These are phyloP conservation scores for Drosophila yakuba DNA, from an alignment of 1,140 invertebrate species.

Conservation along the genomic window DNA sequence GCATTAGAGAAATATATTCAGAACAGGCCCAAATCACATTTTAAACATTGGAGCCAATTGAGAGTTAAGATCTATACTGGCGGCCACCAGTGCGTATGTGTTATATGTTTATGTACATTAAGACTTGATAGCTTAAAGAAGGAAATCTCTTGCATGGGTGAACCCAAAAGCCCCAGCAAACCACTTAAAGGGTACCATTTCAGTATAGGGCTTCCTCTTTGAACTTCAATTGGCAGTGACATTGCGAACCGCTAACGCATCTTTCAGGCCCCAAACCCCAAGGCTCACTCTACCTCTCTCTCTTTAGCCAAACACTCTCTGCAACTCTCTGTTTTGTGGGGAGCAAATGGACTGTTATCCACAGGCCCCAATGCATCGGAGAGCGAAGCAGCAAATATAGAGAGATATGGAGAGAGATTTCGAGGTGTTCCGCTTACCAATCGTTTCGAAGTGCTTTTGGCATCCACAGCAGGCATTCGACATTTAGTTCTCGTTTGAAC, in stretches of 20 bases:
- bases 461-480: slow-evolving; percentile 55
- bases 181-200: slow-evolving; percentile 24
- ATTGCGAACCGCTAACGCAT: slow-evolving; percentile 57
- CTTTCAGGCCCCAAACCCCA: slow-evolving; percentile 30
- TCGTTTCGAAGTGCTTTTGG: slow-evolving; percentile 46
- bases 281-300: not conserved
- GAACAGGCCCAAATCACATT: not conserved
- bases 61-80: not conserved
- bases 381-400: not conserved
- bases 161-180: slow-evolving; percentile 15
- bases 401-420: slow-evolving; percentile 1
- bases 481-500: slow-evolving; percentile 53
- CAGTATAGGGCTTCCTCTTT: slow-evolving; percentile 63
- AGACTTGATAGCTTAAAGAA: not conserved
- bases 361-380: not conserved
- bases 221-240: slow-evolving; percentile 71
- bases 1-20: no score
- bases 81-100: slow-evolving; percentile 1
- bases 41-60: no score
- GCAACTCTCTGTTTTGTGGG: not conserved
- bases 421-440: slow-evolving; percentile 41
- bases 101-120: not conserved
- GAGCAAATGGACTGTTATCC: slow-evolving; percentile 9
- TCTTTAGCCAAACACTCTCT: slow-evolving; percentile 3
- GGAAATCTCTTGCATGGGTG: not conserved